phyloP scores from a whole-genome alignment of 1,140 invertebrate species.

The Nephotettix cincticeps region DNA sequence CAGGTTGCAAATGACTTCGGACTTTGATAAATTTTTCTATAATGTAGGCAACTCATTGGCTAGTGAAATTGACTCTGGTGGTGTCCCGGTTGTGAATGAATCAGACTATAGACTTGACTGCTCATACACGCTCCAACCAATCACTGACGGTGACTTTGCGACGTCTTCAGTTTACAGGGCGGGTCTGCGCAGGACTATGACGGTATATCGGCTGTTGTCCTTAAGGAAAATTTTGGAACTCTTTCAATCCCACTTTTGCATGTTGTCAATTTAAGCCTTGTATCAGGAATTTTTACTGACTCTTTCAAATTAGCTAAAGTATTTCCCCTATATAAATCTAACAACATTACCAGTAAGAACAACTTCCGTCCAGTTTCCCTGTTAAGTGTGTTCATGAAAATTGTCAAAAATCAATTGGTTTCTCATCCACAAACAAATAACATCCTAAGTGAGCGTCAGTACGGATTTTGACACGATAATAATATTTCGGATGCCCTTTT shows the following conservation, averaged over 20 bases:
- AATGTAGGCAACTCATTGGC: neutral
- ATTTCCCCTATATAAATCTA: constrained; percentile 1
- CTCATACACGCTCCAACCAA: neutral
- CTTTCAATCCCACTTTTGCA: neutral
- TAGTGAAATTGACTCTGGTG: neutral
- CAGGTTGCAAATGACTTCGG: neutral
- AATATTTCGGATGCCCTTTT: constrained; percentile 20
- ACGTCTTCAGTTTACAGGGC: neutral
- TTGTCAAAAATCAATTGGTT: constrained; percentile 14
- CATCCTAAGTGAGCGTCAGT: neutral
- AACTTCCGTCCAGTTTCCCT: constrained; percentile 11
- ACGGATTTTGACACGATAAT: neutral
- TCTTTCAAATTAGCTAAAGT: constrained; percentile 18
- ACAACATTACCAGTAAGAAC: neutral
- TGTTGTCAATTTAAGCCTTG: constrained; percentile 1
- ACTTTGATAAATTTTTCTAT: neutral
- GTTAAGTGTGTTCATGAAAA: neutral
- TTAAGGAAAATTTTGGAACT: neutral
- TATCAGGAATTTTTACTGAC: neutral
- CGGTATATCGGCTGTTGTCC: neutral
- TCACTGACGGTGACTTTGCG: neutral
- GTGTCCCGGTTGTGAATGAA: neutral
- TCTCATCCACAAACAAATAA: neutral
- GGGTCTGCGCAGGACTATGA: constrained; percentile 11
- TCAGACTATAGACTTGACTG: neutral